phyloP scores from a whole-genome alignment of 2,113 vertebrate genomes.

The Pygoscelis adeliae region DNA sequence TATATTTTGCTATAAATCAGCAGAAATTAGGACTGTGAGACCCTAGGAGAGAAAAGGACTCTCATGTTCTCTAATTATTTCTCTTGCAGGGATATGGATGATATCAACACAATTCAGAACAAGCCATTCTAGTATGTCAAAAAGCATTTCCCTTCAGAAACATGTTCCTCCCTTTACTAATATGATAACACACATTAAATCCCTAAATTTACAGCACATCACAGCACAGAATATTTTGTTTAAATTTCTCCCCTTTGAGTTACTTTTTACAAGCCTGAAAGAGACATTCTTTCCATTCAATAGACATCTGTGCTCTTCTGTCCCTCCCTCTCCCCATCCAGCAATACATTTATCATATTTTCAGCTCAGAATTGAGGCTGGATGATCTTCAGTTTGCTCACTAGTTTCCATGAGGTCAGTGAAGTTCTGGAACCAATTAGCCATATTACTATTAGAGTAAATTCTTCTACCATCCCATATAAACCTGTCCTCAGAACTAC shows the following conservation, averaged over 20 bases:
- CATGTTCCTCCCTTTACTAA: neutral
- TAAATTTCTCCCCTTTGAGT: neutral
- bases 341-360: neutral
- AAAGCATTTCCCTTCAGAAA: neutral
- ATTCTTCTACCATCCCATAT: neutral
- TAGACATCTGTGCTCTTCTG: neutral
- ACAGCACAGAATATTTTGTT: neutral
- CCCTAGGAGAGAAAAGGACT: neutral
- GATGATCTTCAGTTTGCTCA: neutral
- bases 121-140: neutral
- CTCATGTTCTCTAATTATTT: neutral
- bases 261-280: neutral
- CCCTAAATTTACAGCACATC: neutral
- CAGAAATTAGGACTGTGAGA: neutral
- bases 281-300: neutral
- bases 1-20: neutral
- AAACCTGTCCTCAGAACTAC: neutral
- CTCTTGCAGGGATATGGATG: neutral
- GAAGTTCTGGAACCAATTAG: neutral
- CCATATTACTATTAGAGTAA: neutral
- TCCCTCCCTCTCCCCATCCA: neutral
- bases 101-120: neutral
- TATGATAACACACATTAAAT: neutral
- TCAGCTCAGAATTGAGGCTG: neutral
- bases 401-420: neutral